Base-by-base conservation (phyloP, 2,113 vertebrate species). In the Otocyon megalotis region DNA sequence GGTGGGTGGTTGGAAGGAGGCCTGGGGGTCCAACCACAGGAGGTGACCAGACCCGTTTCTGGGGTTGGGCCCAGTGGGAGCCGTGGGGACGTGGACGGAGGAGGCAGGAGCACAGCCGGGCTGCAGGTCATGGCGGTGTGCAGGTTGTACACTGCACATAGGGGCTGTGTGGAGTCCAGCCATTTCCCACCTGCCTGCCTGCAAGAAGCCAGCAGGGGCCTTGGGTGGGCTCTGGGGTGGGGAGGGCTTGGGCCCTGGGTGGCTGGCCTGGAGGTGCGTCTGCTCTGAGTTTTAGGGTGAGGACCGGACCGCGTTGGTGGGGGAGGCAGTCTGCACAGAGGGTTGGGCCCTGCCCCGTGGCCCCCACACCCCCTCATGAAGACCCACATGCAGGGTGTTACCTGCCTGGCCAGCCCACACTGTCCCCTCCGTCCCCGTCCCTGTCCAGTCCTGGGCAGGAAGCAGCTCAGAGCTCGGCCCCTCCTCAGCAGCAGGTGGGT, bases 401-500 rank as follows among this genome's bases (percentile, higher is more conserved):
- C 0, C 20, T 26, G 90, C 26, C 43, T 43, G 43, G 43, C 43
- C 9, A 26, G 35, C 35, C 22, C 32, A 26, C 60, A 11, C 90
- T 53, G 50, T 10, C 43, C 32, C 30, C 92, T 72, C 2, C 30
- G 26, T 43, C 5, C 43, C 43, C 43, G 43, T 43, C 43, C 43
- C 43, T 43, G 43, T 43, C 43, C 43, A 43, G 10, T 65, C 74
- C 90, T 65, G 22, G 65, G 94, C 97, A 97, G 97, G 92, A 96
- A 93, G 95, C 93, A n/a, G 65, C 94, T 92, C 77, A 9, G 43
- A 30, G 53, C 20, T 62, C 79, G 81, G 93, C 96, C 90, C 63
- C 37, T 11, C 97, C 96, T 97, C 93, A 71, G 96, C 82, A 98
- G 98, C 72, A 71, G 97, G 98, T 98, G 98, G 98, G 99, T 99